Evolutionary conservation across 1,140 invertebrate species (phyloP).

Genomic region (Leptestheria dahalacensis): DNA sequence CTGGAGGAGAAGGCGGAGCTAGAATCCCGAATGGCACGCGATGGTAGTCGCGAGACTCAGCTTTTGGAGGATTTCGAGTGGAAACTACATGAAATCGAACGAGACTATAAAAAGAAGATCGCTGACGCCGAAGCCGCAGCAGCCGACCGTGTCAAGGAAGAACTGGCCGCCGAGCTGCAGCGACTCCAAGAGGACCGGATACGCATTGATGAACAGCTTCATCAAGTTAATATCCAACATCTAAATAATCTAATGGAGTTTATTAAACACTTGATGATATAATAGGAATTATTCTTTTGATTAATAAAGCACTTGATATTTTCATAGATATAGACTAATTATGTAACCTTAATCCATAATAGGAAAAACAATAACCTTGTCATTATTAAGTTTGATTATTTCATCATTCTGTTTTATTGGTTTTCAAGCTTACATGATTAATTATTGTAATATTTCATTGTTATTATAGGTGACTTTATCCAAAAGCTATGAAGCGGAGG

Average conservation of each 20-base stretch:
- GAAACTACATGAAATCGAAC: constrained; percentile 46
- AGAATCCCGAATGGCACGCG: constrained; percentile 41
- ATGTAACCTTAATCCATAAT: too few relatives aligned
- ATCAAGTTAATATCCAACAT: neutral
- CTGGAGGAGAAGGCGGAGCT: constrained; percentile 38
- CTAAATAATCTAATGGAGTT: too few relatives aligned
- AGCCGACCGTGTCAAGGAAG: constrained; percentile 29
- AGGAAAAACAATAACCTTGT: neutral
- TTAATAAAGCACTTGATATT: neutral
- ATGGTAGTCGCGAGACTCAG: constrained; percentile 41
- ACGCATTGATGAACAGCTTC: constrained; percentile 25
- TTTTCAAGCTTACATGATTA: neutral
- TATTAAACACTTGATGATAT: too few relatives aligned
- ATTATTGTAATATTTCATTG: neutral
- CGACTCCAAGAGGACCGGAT: constrained; percentile 20
- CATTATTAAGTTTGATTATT: neutral
- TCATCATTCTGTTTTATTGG: constrained; percentile 8
- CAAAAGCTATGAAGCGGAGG: constrained; percentile 40
- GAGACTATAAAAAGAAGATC: constrained; percentile 41
- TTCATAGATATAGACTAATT: constrained; percentile 11
- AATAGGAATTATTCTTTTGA: neutral
- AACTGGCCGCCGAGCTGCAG: constrained; percentile 30
- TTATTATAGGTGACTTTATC: constrained; percentile 31
- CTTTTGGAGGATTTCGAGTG: constrained; percentile 50
- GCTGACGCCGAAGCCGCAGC: constrained; percentile 32